These are phyloP conservation scores for Yoshiicerus persimilis DNA, from an alignment of 1,140 invertebrate genomes.

Conservation along the genomic window DNA sequence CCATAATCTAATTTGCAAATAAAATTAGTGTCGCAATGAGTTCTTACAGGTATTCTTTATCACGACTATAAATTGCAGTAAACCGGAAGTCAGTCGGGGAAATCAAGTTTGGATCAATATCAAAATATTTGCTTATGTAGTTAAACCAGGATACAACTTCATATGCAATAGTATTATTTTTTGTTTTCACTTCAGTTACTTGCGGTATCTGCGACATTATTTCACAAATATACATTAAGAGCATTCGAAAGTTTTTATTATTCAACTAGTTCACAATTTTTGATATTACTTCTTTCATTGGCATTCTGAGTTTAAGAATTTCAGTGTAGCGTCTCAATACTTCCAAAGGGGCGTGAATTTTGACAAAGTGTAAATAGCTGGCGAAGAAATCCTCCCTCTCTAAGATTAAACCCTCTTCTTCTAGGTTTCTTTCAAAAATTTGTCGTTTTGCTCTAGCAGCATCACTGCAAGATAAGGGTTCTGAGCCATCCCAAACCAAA, in stretches of 20 bases:
- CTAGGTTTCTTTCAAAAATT: conserved; percentile 53
- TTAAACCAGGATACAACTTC: conserved; percentile 63
- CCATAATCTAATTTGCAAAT: too few species aligned
- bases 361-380: conserved; percentile 57
- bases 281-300: conserved; percentile 76
- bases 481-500: conserved; percentile 52
- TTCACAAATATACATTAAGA: too few species aligned
- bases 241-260: too few species aligned
- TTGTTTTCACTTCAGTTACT: conserved; percentile 61
- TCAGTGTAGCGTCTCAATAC: conserved; percentile 88
- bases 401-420: conserved; percentile 54
- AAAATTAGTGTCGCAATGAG: too few species aligned
- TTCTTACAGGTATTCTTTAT: conserved; percentile 82
- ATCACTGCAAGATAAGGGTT: neutral
- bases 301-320: conserved; percentile 89
- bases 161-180: conserved; percentile 64
- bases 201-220: conserved; percentile 70
- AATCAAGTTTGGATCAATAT: conserved; percentile 67
- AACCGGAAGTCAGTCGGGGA: conserved; percentile 66
- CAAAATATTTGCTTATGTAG: conserved; percentile 63
- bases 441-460: conserved; percentile 46
- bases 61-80: conserved; percentile 79
- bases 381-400: conserved; percentile 50
- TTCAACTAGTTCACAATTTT: too few species aligned
- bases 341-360: conserved; percentile 82